These are phyloP conservation scores for Phoeniculus purpureus DNA, from an alignment of 2,797 vertebrate species.

Conservation along the genomic window DNA sequence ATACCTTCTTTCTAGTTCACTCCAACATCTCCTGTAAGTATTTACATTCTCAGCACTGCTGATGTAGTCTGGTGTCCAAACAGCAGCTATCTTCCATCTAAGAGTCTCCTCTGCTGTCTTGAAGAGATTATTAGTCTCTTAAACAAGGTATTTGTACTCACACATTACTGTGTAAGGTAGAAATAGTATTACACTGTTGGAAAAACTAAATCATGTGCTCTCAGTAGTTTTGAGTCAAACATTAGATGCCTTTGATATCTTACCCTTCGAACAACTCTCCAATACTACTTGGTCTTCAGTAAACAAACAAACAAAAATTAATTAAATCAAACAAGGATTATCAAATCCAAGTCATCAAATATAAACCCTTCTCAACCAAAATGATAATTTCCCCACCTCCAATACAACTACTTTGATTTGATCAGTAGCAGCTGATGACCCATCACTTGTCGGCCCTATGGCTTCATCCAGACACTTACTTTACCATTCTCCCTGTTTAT, in stretches of 20 bases:
- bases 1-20: neutral
- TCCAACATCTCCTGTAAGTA: neutral
- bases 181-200: neutral
- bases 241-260: neutral
- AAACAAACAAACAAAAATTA: neutral
- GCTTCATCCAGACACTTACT: neutral
- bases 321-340: neutral
- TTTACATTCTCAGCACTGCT: neutral
- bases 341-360: neutral
- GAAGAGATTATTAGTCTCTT: neutral
- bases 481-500: neutral
- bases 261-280: neutral
- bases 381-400: neutral
- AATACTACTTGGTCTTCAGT: neutral
- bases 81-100: neutral
- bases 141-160: neutral
- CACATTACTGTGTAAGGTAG: neutral
- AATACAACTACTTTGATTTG: neutral
- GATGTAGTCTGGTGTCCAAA: neutral
- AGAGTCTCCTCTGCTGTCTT: neutral
- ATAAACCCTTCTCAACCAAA: neutral
- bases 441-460: neutral
- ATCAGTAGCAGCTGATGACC: neutral
- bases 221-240: neutral
- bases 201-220: neutral